Conservation (phyloP, 1,140 invertebrate species). For the Musca domestica region DNA sequence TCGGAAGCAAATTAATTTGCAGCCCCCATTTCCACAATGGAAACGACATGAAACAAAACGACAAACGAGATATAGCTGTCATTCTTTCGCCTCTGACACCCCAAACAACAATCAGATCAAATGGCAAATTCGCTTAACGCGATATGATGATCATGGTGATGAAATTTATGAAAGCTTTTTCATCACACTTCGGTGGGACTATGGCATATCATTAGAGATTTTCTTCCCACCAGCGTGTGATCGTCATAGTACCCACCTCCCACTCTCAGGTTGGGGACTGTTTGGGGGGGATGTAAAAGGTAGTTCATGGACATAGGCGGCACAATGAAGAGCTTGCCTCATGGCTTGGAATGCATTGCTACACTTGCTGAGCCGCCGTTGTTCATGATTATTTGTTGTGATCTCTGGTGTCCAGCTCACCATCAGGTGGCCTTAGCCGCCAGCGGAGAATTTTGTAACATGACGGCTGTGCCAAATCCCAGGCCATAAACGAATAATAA, state of each 20-base stretch:
- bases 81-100: neutral
- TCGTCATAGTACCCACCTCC: neutral
- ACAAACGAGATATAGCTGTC: too few species aligned
- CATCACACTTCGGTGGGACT: neutral
- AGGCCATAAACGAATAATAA: too few species aligned
- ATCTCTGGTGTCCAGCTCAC: neutral
- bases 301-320: too few species aligned
- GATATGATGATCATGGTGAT: neutral
- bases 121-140: slow-evolving; percentile 1
- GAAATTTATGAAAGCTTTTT: slow-evolving; percentile 11
- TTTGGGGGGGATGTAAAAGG: neutral
- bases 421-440: slow-evolving; percentile 12
- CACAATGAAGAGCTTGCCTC: neutral
- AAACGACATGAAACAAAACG: neutral
- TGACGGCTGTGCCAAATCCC: too few species aligned
- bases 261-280: neutral
- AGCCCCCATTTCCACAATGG: slow-evolving; percentile 3
- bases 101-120: neutral
- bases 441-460: too few species aligned
- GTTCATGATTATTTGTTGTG: neutral
- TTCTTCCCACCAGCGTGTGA: slow-evolving; percentile 12
- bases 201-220: neutral
- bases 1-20: slow-evolving; percentile 5
- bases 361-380: neutral
- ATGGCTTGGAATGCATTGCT: neutral